phyloP scores from a whole-genome alignment of 2,888 invertebrate species.

The Lingula anatina region DNA sequence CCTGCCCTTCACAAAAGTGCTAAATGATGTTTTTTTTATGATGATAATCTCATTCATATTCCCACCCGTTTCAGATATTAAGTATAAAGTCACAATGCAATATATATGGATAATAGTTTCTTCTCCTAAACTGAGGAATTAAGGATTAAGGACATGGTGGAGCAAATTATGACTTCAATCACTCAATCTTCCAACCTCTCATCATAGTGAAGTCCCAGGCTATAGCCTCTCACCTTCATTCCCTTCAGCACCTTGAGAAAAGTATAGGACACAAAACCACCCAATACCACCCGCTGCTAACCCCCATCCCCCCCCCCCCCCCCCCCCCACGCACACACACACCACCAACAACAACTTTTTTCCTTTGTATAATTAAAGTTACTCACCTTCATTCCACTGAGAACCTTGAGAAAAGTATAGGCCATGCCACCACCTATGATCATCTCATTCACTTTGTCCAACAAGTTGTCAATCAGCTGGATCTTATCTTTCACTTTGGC shows the following conservation, averaged over 20 bases:
- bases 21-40: too few species aligned
- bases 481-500: conserved; percentile 99
- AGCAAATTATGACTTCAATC: too few species aligned
- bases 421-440: conserved; percentile 99
- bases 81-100: too few species aligned
- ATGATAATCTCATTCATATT: too few species aligned
- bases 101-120: too few species aligned
- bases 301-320: too few species aligned
- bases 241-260: conserved; percentile 87
- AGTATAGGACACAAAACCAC: conserved; percentile 99
- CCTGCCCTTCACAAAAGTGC: too few species aligned
- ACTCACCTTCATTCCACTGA: conserved; percentile 78
- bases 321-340: conserved; percentile 93
- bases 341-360: conserved; percentile 98
- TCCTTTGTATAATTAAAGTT: conserved; percentile 80
- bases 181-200: too few species aligned
- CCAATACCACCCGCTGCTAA: conserved; percentile 99
- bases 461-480: conserved; percentile 89
- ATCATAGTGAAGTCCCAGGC: too few species aligned
- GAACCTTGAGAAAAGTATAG: conserved; percentile 93
- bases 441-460: conserved; percentile 99
- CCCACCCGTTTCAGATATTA: too few species aligned
- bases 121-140: too few species aligned
- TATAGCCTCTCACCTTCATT: conserved; percentile 71
- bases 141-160: too few species aligned